These are phyloP conservation scores for Punctoribates punctum DNA, from an alignment of 2,888 invertebrate species.

Conservation along the genomic window DNA sequence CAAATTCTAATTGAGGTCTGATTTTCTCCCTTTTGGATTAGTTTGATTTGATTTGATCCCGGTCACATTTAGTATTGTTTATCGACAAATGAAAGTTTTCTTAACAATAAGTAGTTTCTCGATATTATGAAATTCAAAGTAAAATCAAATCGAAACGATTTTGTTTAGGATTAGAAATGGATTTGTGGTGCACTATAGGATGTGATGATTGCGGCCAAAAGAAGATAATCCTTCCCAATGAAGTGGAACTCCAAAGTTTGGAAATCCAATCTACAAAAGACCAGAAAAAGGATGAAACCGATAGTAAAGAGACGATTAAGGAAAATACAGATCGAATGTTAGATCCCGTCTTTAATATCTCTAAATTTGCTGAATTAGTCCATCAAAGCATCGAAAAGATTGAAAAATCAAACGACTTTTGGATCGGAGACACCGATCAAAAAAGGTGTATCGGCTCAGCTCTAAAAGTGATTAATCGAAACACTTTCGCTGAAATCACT, in stretches of 20 bases:
- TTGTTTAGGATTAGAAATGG: constrained; percentile 56
- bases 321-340: constrained; percentile 18
- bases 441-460: background rate
- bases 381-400: background rate
- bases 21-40: no score
- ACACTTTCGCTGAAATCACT: background rate
- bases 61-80: no score
- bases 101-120: no score
- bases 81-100: no score
- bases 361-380: background rate
- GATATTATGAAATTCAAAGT: no score
- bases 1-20: no score
- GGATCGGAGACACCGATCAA: background rate
- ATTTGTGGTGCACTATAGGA: constrained; percentile 69
- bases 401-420: background rate
- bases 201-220: background rate
- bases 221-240: constrained; percentile 55
- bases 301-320: background rate
- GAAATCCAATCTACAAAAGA: no score
- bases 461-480: background rate
- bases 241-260: constrained; percentile 62
- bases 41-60: no score
- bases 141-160: no score
- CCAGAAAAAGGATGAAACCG: background rate
- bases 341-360: background rate